Percentiles rank a stretch among this genome's conserved stretches.
Conservation (phyloP, 1,140 invertebrate species). For the Neuroterus valhalla region DNA sequence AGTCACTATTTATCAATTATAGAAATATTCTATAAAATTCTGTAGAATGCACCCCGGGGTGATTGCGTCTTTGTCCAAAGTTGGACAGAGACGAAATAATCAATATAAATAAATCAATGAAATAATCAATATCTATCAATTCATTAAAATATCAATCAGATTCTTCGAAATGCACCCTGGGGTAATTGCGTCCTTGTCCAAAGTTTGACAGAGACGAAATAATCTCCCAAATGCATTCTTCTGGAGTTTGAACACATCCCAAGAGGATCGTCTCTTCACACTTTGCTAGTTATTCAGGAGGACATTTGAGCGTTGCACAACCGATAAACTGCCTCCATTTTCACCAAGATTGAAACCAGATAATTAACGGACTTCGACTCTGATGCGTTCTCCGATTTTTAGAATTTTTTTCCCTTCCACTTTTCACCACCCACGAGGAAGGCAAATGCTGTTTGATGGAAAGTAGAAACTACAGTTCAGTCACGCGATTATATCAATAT, state of each 20-base stretch:
- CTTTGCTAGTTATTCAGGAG: background rate
- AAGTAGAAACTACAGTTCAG: constrained; percentile 3
- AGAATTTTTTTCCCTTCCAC: background rate
- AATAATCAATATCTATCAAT: too few species aligned
- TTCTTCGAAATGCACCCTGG: too few species aligned
- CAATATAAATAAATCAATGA: too few species aligned
- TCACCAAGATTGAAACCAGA: background rate
- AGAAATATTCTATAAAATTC: too few species aligned
- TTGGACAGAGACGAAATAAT: too few species aligned
- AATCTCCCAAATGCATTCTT: background rate
- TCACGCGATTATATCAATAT: constrained; percentile 7
- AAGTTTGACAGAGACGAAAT: too few species aligned
- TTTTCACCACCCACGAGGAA: constrained; percentile 13
- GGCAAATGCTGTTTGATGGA: constrained; percentile 2
- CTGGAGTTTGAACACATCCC: background rate
- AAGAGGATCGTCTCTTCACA: background rate
- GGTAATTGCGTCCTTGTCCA: too few species aligned
- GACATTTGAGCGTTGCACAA: background rate
- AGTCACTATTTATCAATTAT: too few species aligned
- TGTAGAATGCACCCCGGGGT: too few species aligned
- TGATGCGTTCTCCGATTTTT: background rate
- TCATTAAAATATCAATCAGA: too few species aligned
- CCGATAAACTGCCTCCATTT: background rate
- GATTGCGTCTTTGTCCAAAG: too few species aligned
- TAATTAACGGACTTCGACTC: constrained; percentile 6